phyloP scores from a whole-genome alignment of 2,888 invertebrate genomes.

The Polylopha cassiicola region DNA sequence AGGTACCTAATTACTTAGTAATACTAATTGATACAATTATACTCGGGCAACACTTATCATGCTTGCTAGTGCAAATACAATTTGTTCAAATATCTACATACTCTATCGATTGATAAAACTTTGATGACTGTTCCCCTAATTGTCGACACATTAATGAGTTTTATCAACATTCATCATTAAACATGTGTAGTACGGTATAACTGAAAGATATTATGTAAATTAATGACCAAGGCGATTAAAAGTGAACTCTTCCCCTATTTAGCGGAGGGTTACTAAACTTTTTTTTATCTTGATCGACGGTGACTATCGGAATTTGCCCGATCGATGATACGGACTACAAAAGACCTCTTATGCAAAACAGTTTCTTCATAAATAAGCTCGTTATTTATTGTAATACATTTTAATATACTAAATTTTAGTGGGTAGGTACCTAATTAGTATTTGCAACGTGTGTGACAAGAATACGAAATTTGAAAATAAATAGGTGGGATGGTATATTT shows the following conservation, averaged over 20 bases:
- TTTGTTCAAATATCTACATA: no score
- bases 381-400: conserved; percentile 17
- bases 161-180: conserved; percentile 16
- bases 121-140: no score
- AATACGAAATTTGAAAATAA: no score
- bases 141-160: conserved; percentile 8
- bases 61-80: no score
- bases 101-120: no score
- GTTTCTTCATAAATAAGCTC: conserved; percentile 11
- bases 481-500: no score
- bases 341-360: conserved; percentile 28
- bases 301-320: conserved; percentile 52
- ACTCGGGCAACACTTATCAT: no score
- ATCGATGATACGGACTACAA: conserved; percentile 43
- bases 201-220: conserved; percentile 69
- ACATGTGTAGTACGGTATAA: conserved; percentile 20
- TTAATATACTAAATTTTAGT: no score
- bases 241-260: conserved; percentile 22
- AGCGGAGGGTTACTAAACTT: conserved; percentile 41
- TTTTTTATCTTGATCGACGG: conserved; percentile 47
- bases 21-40: no score
- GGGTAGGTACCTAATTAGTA: conserved; percentile 5
- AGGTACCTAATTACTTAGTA: no score
- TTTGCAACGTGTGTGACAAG: no score
- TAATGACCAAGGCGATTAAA: conserved; percentile 64